Evolutionary conservation across 2,113 vertebrate genomes (phyloP), one percentile per base, ranked within the genome.

Genomic region (Pseudorasbora parva): DNA sequence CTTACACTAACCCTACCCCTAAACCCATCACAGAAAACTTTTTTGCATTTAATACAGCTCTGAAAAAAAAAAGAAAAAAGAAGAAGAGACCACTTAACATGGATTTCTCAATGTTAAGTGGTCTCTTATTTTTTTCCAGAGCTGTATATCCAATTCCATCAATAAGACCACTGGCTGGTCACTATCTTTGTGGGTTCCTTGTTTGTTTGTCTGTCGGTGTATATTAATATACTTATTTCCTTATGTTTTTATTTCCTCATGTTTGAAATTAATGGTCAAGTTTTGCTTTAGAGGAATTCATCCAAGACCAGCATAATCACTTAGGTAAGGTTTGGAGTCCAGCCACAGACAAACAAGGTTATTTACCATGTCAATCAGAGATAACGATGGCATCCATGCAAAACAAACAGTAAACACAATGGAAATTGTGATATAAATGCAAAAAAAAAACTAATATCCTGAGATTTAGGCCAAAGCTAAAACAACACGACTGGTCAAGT

Each of bases 321-420:
- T 62, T 82, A 83, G 64, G 51, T 79, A 37, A 85, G 84, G 62
- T 80, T 84, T 83, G 64, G 60, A 56, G 21, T 83, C 66, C 75
- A 88, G 74, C 82, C 83, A 82, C 75, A 91, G 84, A 91, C 89
- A 88, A 89, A 89, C 88, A 83, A 91, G 88, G 87, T 90, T 88
- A 88, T 90, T 92, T 88, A 85, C 59, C 33, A 14, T 60, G 78
- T 85, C 85, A 90, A 81, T 90, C 87, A 85, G 78, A 85, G 83
- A 68, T 89, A 90, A 91, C 89, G 78, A 91, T 71, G 66, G 86
- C 86, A 41, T 80, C 10, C 85, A 23, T 60, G 64, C 49, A 77
- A 82, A 59, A 86, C 49, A 75, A 75, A 81, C 10, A 66, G 54
- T 49, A 74, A 66, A 45, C 37, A 88, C 78, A 88, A 88, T 76